Evolutionary conservation across 2,113 vertebrate species (phyloP).

Genomic region (Pelusios castaneus): DNA sequence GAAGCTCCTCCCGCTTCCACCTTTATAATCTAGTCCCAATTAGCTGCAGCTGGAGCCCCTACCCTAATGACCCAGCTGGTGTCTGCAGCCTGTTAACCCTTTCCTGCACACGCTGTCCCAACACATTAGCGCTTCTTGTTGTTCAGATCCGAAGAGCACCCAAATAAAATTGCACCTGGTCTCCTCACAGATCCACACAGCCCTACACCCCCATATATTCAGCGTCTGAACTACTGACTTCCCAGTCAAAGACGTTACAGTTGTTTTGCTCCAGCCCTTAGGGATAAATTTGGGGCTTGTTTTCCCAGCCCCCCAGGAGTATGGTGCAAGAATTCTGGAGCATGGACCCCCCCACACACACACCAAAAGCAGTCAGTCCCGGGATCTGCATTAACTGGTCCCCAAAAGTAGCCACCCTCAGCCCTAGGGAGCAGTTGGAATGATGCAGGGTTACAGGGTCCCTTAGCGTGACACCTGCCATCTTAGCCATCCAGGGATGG

Average conservation of each 20-base stretch:
- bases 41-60: not conserved
- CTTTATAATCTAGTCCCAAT: not conserved
- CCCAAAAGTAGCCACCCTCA: too few relatives aligned
- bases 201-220: not conserved
- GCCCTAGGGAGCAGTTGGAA: too few relatives aligned
- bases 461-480: too few relatives aligned
- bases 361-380: too few relatives aligned
- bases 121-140: not conserved
- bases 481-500: too few relatives aligned
- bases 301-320: not conserved
- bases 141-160: not conserved
- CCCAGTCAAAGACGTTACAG: not conserved
- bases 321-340: too few relatives aligned
- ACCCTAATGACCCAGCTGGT: not conserved
- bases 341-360: too few relatives aligned
- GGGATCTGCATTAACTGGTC: too few relatives aligned
- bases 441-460: too few relatives aligned
- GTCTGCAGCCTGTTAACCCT: not conserved
- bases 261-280: not conserved
- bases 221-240: not conserved
- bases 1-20: not conserved
- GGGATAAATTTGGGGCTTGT: not conserved
- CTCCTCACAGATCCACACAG: not conserved
- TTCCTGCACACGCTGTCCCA: not conserved
- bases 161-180: too few relatives aligned